Base-by-base conservation (phyloP, 2,113 vertebrate species). In the Cephalopholis sonnerati region DNA sequence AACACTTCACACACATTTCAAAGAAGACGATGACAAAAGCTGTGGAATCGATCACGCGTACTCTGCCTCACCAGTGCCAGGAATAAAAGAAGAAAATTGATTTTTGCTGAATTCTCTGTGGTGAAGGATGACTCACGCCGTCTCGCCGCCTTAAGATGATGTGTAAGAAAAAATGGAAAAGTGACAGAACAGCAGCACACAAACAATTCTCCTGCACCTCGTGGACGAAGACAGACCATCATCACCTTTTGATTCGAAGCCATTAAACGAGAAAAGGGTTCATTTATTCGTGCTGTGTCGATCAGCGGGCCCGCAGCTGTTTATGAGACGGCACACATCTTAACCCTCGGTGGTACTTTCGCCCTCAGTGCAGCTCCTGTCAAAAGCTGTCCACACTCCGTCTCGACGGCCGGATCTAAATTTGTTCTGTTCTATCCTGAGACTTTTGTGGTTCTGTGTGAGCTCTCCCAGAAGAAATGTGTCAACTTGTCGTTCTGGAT, bases 41-140 rank as follows among this genome's bases (percentile, higher is more conserved):
- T 12, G 20, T 53, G 50, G 61, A 74, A 90, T 91, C 62, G 72
- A 91, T 91, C 78, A 62, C 12, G 48, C 77, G 75, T 59, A 58
- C 78, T 84, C 54, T 70, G 62, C 36, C 63, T 66, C 10, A 0
- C 65, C n/a, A 86, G 79, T 44, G 77, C 69, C 16, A n/a, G 50
- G 61, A 44, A 83, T 77, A 79, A 81, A 78, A 63, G 73, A 68
- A 74, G 73, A 87, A 82, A 76, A 92, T 91, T 75, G 89, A 92
- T 93, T 92, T 87, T 84, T 83, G 59, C 86, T 81, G 68, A 90
- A 92, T 91, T 90, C 71, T 90, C 76, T 46, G 72, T n/a, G 11
- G 74, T 89, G 82, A 89, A 79, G 81, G 68, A 90, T 91, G 93
- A 93, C 81, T 92, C 92, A 90, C 61, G 11, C 62, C 36, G 70